These are phyloP conservation scores for Eulemur rufifrons DNA, from an alignment of 2,113 vertebrate species.

Conservation along the genomic window DNA sequence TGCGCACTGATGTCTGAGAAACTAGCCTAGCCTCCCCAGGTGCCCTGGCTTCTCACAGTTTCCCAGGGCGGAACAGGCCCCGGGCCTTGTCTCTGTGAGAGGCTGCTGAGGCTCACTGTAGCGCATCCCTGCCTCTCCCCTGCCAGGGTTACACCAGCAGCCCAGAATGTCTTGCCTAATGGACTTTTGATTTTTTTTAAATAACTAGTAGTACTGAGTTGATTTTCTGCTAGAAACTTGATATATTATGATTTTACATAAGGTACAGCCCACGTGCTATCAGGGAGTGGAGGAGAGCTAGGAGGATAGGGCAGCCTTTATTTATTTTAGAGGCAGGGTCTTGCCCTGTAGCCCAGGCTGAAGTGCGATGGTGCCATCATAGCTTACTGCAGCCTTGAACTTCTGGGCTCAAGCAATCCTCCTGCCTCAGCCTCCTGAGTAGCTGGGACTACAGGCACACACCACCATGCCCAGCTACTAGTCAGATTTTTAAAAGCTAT, in stretches of 20 bases:
- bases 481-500: neutral
- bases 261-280: neutral
- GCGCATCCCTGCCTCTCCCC: accelerated
- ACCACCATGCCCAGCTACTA: too few relatives aligned
- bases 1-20: neutral
- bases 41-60: neutral
- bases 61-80: accelerated
- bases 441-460: too few relatives aligned
- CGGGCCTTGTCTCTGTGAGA: too few relatives aligned
- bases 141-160: neutral
- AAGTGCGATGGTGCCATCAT: too few relatives aligned
- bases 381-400: too few relatives aligned
- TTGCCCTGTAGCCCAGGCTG: too few relatives aligned
- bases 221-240: neutral
- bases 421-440: too few relatives aligned
- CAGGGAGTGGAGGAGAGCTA: too few relatives aligned
- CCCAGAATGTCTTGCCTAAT: neutral
- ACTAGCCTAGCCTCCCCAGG: neutral
- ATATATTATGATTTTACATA: neutral
- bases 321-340: too few relatives aligned
- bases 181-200: neutral
- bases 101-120: neutral
- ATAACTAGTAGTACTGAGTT: neutral
- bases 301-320: neutral
- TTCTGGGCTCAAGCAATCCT: too few relatives aligned